These are phyloP conservation scores for Acrobeloides nanus DNA, from an alignment of 2,888 invertebrate species.

Conservation along the genomic window DNA sequence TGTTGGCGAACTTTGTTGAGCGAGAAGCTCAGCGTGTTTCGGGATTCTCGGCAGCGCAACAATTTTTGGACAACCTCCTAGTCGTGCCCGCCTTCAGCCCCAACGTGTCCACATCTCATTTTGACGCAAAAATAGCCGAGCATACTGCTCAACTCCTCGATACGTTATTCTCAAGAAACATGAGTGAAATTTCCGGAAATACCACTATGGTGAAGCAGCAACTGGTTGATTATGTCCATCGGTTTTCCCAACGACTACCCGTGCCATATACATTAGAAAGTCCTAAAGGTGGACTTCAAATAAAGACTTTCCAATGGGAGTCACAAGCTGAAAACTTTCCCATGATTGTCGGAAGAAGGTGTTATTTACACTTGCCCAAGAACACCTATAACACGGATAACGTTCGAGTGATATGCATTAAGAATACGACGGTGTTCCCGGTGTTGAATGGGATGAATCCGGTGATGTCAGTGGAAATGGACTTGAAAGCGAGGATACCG, in stretches of 20 bases:
- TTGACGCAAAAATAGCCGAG: conserved; percentile 50
- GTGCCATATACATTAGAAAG: conserved; percentile 36
- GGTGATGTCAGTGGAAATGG: conserved; percentile 31
- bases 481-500: conserved; percentile 16
- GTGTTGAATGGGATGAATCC: conserved; percentile 20
- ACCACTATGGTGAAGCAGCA: conserved; percentile 8
- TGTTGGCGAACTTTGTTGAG: conserved; percentile 44
- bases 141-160: conserved; percentile 43
- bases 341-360: conserved; percentile 18
- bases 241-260: conserved; percentile 32
- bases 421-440: conserved; percentile 22
- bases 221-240: conserved; percentile 16
- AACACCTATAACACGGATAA: conserved; percentile 11
- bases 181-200: conserved; percentile 34
- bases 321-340: conserved; percentile 18
- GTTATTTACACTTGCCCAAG: conserved; percentile 29
- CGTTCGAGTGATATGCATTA: conserved; percentile 20
- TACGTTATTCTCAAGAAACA: conserved; percentile 30
- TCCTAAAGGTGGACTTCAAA: conserved; percentile 33
- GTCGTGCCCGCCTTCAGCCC: conserved; percentile 41
- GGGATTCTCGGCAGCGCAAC: conserved; percentile 42
- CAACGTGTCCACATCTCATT: conserved; percentile 33
- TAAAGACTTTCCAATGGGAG: conserved; percentile 23
- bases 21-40: conserved; percentile 38
- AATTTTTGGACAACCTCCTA: conserved; percentile 40